Evolutionary conservation across 2,113 vertebrate species (phyloP), one percentile per base, ranked within the genome.

Genomic region (Catagonus wagneri): DNA sequence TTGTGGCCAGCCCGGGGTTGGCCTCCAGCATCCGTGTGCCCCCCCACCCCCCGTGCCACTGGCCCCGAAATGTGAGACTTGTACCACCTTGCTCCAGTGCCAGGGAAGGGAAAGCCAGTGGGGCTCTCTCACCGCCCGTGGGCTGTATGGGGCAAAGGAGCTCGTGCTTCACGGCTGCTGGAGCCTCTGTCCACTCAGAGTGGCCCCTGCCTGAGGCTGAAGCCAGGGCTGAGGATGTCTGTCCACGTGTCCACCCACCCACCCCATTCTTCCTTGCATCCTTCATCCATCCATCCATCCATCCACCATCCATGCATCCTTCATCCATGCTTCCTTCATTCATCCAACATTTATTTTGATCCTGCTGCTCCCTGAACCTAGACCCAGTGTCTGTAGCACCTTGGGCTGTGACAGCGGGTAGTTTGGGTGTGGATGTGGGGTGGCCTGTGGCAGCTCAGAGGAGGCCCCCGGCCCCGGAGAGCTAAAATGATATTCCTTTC

Each of bases 61-160:
- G 2, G 60, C 15, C 75, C 3, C 68, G 50, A 23, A 23, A 34
- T 36, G 60, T 0, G 3, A 72, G n/a, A 34, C 44, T 72, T 39
- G 39, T 50, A 17, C 27, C 36, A 20, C 17, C 2, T 7, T 7
- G 44, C 54, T 50, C 2, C 0, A 10, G 32, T 20, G n/a, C 58
- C 17, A 20, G 66, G 39, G 83, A 22, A 20, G 23, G 32, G 50
- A 36, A 16, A 0, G 8, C 63, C 36, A 7, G 74, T 1, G 6
- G 19, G 63, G 56, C 7, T 22, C 6, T 0, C 27, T 20, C 44
- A n/a, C 14, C 1, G 60, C 2, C 56, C 0, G 15, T 6, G 32
- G 63, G 72, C 12, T 39, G 8, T 10, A 4, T 22, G 19, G 20
- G 61, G 6, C 52, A 23, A 17, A 65, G 83, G 29, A 10, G 12